Conservation (phyloP, 2,888 invertebrate species). For the Caenorhabditis doughertyi region DNA sequence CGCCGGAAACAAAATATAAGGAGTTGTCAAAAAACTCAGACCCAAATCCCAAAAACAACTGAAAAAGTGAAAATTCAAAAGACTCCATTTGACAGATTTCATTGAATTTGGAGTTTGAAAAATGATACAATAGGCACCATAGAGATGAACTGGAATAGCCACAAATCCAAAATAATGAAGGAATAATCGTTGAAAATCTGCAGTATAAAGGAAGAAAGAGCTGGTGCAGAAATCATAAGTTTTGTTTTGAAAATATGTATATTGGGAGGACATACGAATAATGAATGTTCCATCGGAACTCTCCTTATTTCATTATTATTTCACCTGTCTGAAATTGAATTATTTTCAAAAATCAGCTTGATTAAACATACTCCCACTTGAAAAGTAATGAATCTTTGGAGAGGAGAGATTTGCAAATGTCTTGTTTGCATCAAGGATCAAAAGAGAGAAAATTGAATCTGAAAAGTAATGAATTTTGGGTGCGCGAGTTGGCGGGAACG, state of each 20-base stretch:
- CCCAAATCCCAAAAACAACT: constrained; percentile 29
- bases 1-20: constrained; percentile 25
- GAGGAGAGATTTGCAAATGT: no score
- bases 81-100: constrained; percentile 34
- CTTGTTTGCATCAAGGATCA: no score
- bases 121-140: constrained; percentile 44
- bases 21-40: constrained; percentile 15
- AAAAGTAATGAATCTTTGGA: no score
- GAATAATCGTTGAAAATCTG: constrained; percentile 6
- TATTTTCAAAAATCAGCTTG: no score
- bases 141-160: constrained; percentile 24
- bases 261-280: neutral
- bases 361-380: no score
- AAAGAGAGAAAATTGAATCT: no score
- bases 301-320: neutral
- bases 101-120: constrained; percentile 29
- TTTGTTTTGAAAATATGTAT: constrained; percentile 3
- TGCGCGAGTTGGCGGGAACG: no score
- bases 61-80: constrained; percentile 16
- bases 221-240: constrained; percentile 16
- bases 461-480: no score
- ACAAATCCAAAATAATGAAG: constrained; percentile 34
- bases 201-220: constrained; percentile 1
- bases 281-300: no score
- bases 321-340: no score